These are phyloP conservation scores for Octopus sinensis DNA, from an alignment of 1,140 invertebrate species.

Conservation along the genomic window DNA sequence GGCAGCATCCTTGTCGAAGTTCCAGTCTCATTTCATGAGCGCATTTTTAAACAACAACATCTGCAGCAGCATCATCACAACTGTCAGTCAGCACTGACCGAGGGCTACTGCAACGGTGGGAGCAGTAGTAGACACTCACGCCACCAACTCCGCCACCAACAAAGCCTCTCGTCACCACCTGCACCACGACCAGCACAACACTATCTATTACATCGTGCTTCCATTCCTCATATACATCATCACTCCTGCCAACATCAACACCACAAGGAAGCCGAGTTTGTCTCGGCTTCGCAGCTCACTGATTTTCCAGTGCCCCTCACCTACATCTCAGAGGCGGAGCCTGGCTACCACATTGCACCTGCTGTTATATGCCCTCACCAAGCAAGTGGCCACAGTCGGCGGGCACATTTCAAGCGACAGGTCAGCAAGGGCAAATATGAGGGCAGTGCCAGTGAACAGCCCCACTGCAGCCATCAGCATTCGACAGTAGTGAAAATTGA, in stretches of 20 bases:
- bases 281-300: too few relatives aligned
- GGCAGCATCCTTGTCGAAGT: not conserved
- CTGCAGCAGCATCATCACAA: too few relatives aligned
- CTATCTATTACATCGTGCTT: not conserved
- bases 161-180: not conserved
- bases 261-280: too few relatives aligned
- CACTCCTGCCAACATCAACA: too few relatives aligned
- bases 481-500: not conserved
- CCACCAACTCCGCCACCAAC: not conserved
- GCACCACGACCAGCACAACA: not conserved
- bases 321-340: too few relatives aligned
- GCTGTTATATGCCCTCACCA: too few relatives aligned
- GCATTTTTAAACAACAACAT: not conserved
- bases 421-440: not conserved
- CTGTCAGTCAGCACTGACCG: too few relatives aligned
- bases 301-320: too few relatives aligned
- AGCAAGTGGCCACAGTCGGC: too few relatives aligned
- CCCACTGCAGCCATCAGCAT: not conserved
- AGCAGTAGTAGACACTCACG: too few relatives aligned
- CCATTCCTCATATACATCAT: not conserved
- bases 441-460: not conserved
- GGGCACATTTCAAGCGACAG: not conserved
- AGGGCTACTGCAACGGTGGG: too few relatives aligned
- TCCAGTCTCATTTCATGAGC: not conserved
- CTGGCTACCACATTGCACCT: too few relatives aligned